Conservation (phyloP, 2,113 vertebrate species). For the Ciconia boyciana region DNA sequence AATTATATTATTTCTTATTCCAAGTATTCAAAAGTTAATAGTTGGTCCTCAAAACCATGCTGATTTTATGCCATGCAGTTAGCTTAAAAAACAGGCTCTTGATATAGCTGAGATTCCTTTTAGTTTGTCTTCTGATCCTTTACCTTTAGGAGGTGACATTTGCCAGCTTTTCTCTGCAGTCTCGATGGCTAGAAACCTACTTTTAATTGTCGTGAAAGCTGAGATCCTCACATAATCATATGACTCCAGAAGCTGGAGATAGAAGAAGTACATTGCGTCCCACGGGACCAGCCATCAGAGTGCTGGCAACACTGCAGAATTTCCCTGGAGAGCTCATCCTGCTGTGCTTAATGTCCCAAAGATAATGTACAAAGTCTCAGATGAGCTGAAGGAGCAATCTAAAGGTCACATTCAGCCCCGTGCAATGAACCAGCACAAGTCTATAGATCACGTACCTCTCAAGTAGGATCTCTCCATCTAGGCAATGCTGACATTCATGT, state of each 20-base stretch:
- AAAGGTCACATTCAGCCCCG: conserved; percentile 25
- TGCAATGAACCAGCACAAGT: background rate
- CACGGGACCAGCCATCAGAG: background rate
- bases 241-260: background rate
- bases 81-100: background rate
- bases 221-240: background rate
- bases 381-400: background rate
- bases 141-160: conserved; percentile 15
- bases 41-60: background rate
- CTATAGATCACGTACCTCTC: background rate
- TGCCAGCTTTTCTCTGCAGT: background rate
- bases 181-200: background rate
- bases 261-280: background rate
- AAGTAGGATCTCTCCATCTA: background rate
- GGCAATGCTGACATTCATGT: background rate
- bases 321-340: background rate
- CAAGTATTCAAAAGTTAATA: background rate
- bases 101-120: background rate
- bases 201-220: conserved; percentile 16
- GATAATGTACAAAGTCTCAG: conserved; percentile 21
- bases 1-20: background rate
- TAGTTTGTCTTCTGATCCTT: background rate
- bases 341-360: background rate
- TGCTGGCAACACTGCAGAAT: background rate
- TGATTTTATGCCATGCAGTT: background rate